Percentiles rank a stretch among this genome's conserved stretches.
phyloP scores from a whole-genome alignment of 2,113 vertebrate genomes.

The Chionis minor region DNA sequence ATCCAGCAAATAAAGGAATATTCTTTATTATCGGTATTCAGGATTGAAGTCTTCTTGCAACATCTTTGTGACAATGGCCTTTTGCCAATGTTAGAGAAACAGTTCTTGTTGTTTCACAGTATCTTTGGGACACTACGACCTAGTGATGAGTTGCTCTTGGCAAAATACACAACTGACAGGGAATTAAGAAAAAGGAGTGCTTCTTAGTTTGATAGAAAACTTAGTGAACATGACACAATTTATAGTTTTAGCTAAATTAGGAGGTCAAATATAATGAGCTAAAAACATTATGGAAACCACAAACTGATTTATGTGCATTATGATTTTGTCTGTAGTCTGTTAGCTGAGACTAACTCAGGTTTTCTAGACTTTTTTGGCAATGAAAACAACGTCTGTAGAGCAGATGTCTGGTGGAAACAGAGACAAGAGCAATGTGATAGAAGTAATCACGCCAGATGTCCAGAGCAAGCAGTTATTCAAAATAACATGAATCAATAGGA shows the following conservation, averaged over 20 bases:
- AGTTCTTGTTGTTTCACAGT: not conserved
- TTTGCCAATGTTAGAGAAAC: not conserved
- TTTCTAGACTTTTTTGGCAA: slow-evolving; percentile 22
- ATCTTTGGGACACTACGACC: not conserved
- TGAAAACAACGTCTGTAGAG: not conserved
- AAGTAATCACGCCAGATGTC: slow-evolving; percentile 35
- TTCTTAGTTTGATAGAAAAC: not conserved
- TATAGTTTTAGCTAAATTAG: not conserved
- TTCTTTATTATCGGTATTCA: not conserved
- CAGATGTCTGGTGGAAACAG: slow-evolving; percentile 44
- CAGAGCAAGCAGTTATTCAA: slow-evolving; percentile 21
- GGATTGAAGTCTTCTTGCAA: not conserved
- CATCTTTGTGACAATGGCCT: not conserved
- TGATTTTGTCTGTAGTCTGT: not conserved
- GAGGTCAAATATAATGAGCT: not conserved
- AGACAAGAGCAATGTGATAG: slow-evolving; percentile 25
- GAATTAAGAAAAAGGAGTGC: not conserved
- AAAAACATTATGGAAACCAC: not conserved
- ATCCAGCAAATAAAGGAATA: not conserved
- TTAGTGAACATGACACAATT: not conserved
- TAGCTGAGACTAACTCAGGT: not conserved
- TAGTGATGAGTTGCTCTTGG: not conserved
- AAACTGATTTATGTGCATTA: not conserved
- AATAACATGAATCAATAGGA: not conserved
- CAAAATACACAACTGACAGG: not conserved